These are phyloP conservation scores for Hyalella azteca DNA, from an alignment of 2,888 invertebrate genomes.

Conservation along the genomic window DNA sequence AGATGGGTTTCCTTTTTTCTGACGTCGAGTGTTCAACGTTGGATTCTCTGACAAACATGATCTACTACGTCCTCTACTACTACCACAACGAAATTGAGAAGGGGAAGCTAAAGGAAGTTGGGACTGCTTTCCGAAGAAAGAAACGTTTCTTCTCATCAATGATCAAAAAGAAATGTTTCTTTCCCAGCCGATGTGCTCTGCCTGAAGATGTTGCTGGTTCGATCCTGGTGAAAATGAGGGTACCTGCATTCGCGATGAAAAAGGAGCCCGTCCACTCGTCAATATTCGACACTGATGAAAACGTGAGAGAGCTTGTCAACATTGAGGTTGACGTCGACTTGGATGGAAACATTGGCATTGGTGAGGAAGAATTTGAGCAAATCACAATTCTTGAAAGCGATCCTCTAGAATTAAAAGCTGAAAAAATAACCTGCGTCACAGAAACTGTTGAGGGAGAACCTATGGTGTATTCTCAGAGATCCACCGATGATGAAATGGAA, in stretches of 20 bases:
- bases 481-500: constrained; percentile 8
- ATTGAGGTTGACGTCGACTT: constrained; percentile 31
- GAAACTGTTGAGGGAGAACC: constrained; percentile 4
- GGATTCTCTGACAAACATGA: background rate
- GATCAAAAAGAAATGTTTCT: constrained; percentile 12
- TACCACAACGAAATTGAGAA: constrained; percentile 31
- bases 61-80: constrained; percentile 28
- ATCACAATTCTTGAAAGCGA: constrained; percentile 19
- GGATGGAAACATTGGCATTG: constrained; percentile 1
- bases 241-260: background rate
- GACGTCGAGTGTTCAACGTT: background rate
- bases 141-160: constrained; percentile 1
- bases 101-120: constrained; percentile 6
- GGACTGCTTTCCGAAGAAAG: constrained; percentile 12
- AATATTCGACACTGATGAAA: background rate
- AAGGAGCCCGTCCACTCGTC: constrained; percentile 2
- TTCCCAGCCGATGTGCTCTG: constrained; percentile 19
- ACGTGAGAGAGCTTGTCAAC: constrained; percentile 6
- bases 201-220: constrained; percentile 25
- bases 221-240: constrained; percentile 25
- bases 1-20: constrained; percentile 15
- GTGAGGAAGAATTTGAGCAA: constrained; percentile 11
- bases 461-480: background rate
- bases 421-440: constrained; percentile 17
- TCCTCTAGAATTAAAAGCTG: constrained; percentile 6